Evolutionary conservation across 1,140 invertebrate genomes (phyloP).

Genomic region (Hermatobates lingyangjiaoensis): DNA sequence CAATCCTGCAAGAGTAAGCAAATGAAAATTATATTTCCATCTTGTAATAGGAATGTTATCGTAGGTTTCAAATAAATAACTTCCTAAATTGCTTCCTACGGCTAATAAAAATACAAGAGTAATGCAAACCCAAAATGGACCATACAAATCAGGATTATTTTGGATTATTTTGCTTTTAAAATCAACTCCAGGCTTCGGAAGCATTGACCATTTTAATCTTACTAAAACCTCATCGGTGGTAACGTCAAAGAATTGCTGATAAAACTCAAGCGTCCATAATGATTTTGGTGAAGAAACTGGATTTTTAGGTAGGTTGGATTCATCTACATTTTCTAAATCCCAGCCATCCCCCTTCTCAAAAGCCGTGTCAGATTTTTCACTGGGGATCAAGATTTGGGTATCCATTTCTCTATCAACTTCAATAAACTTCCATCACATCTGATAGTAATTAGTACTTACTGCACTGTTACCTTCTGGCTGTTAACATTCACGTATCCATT

Average conservation of each 20-base stretch:
- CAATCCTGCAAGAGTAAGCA: not conserved
- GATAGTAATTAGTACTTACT: too few species aligned
- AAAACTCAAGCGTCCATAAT: not conserved
- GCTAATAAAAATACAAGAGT: not conserved
- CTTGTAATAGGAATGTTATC: not conserved
- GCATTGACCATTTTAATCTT: not conserved
- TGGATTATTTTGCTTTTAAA: not conserved
- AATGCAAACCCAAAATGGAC: slow-evolving; percentile 1
- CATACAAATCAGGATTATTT: slow-evolving; percentile 2
- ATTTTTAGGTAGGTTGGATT: too few species aligned
- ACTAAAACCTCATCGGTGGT: not conserved
- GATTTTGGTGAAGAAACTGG: too few species aligned
- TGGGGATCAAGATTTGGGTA: too few species aligned
- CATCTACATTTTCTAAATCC: too few species aligned
- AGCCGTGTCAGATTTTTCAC: too few species aligned
- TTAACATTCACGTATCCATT: too few species aligned
- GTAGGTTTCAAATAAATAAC: not conserved
- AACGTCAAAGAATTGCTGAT: slow-evolving; percentile 1
- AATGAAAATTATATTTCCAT: slow-evolving; percentile 1
- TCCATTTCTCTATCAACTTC: too few species aligned
- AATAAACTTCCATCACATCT: too few species aligned
- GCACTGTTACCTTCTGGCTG: too few species aligned
- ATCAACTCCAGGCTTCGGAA: not conserved
- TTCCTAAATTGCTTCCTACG: not conserved
- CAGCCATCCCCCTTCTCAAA: too few species aligned